These are phyloP conservation scores for Aphelenchoides fujianensis DNA, from an alignment of 1,140 invertebrate genomes.

Conservation along the genomic window DNA sequence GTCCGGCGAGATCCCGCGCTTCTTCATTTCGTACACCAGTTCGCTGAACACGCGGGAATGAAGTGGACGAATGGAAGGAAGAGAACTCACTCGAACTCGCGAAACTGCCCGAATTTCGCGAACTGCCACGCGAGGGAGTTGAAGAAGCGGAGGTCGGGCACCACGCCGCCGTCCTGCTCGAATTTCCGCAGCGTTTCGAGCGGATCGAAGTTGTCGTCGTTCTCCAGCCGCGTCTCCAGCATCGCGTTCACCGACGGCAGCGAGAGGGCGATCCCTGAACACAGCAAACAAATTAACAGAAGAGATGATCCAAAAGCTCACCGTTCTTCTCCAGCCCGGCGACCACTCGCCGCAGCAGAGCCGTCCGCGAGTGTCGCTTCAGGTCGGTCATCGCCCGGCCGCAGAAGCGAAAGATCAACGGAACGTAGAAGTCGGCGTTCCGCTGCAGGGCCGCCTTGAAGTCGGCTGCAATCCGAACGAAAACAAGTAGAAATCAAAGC, in stretches of 20 bases:
- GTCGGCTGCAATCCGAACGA: constrained; percentile 1
- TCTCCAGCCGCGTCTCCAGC: constrained; percentile 15
- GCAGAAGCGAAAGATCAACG: constrained; percentile 15
- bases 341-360: constrained; percentile 5
- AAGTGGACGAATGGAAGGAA: neutral
- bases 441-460: constrained; percentile 7
- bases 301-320: neutral
- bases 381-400: constrained; percentile 19
- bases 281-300: neutral
- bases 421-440: constrained; percentile 16
- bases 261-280: constrained; percentile 14
- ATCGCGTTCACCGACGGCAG: constrained; percentile 8
- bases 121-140: constrained; percentile 21
- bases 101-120: constrained; percentile 6
- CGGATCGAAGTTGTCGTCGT: constrained; percentile 17
- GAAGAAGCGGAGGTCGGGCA: constrained; percentile 17
- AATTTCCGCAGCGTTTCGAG: constrained; percentile 5
- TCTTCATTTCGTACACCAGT: constrained; percentile 12
- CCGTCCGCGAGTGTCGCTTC: neutral
- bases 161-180: constrained; percentile 9
- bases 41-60: neutral
- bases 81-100: constrained; percentile 20
- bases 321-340: constrained; percentile 6
- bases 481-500: neutral
- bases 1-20: constrained; percentile 14